Evolutionary conservation across 2,888 invertebrate species (phyloP).

Genomic region (Cenopis cana): DNA sequence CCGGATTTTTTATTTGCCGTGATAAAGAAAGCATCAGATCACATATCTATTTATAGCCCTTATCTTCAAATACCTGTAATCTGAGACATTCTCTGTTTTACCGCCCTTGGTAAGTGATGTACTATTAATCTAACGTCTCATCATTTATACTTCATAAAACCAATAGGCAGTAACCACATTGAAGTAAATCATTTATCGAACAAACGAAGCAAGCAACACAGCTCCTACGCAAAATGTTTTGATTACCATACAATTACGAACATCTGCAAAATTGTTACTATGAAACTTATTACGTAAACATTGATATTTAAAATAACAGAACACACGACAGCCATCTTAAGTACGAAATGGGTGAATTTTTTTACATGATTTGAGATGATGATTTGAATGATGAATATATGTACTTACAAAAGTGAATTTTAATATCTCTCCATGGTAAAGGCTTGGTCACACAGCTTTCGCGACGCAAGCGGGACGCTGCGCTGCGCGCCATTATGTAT

Average conservation of each 20-base stretch:
- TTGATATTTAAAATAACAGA: not conserved
- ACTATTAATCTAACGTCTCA: no score
- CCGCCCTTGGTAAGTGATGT: no score
- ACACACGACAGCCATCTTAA: not conserved
- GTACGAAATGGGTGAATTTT: not conserved
- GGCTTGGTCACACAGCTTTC: no score
- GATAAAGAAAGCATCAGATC: no score
- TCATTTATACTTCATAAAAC: not conserved
- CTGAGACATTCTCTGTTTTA: no score
- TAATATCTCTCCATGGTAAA: not conserved
- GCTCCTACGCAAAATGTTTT: not conserved
- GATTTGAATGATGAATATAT: not conserved
- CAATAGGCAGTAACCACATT: not conserved
- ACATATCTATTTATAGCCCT: no score
- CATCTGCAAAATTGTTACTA: not conserved
- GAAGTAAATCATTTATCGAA: not conserved
- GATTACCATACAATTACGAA: not conserved
- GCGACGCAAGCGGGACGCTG: no score
- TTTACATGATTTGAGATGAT: not conserved
- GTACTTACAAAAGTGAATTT: not conserved
- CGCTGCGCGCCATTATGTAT: no score
- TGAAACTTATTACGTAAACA: slow-evolving; percentile 5
- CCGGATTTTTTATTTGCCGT: no score
- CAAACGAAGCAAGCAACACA: slow-evolving; percentile 15
- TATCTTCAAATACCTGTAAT: no score